Evolutionary conservation across 2,113 vertebrate species (phyloP).

Genomic region (Ranitomeya variabilis): DNA sequence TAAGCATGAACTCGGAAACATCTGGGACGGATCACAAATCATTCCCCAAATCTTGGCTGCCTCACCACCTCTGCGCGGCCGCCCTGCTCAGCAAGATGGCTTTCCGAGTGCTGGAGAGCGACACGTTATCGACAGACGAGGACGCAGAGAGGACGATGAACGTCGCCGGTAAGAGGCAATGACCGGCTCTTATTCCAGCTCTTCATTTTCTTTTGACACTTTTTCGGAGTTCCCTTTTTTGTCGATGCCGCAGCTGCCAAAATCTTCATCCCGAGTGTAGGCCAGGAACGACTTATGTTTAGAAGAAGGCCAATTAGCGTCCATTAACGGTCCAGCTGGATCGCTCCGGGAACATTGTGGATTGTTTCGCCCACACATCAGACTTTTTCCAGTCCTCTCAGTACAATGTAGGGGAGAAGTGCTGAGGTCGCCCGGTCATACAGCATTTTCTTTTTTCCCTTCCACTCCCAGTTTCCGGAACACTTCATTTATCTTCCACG

Average conservation of each 20-base stretch:
- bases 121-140: slow-evolving; percentile 62
- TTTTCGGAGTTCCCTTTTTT: slow-evolving; percentile 31
- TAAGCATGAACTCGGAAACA: slow-evolving; percentile 78
- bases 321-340: slow-evolving; percentile 54
- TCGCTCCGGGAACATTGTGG: slow-evolving; percentile 48
- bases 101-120: slow-evolving; percentile 64
- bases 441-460: background rate
- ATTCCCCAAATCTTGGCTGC: slow-evolving; percentile 71
- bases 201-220: background rate
- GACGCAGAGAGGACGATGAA: slow-evolving; percentile 64
- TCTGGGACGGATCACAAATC: slow-evolving; percentile 71
- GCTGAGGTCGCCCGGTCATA: slow-evolving; percentile 2
- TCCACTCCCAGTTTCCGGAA: background rate
- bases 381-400: slow-evolving; percentile 10
- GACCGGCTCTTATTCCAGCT: background rate
- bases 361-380: slow-evolving; percentile 50
- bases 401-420: background rate
- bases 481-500: slow-evolving; percentile 14
- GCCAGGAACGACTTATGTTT: slow-evolving; percentile 52
- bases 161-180: slow-evolving; percentile 73
- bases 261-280: slow-evolving; percentile 1
- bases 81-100: slow-evolving; percentile 83
- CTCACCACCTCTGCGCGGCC: slow-evolving; percentile 83
- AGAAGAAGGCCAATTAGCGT: slow-evolving; percentile 55
- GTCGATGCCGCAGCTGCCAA: slow-evolving; percentile 36